phyloP scores from a whole-genome alignment of 2,113 vertebrate species.

The Athene noctua region DNA sequence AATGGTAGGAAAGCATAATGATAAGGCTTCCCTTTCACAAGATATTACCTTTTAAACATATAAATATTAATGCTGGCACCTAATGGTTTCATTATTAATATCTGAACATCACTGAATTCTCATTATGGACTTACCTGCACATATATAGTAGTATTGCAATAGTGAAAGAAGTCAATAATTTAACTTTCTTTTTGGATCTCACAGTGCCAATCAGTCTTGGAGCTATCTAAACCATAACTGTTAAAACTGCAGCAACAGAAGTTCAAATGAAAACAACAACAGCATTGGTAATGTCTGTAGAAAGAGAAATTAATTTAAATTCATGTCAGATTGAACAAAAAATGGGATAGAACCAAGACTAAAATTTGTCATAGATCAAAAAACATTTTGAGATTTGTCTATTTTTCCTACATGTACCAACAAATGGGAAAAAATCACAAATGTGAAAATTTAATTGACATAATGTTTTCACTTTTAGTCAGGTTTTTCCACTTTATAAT shows the following conservation, averaged over 20 bases:
- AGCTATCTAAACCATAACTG: neutral
- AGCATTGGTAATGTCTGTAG: neutral
- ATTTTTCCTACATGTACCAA: neutral
- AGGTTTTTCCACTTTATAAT: neutral
- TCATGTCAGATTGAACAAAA: neutral
- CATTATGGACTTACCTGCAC: neutral
- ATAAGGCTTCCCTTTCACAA: neutral
- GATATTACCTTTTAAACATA: neutral
- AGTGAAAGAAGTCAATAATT: neutral
- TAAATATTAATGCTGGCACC: neutral
- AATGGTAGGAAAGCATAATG: neutral
- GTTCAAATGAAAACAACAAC: neutral
- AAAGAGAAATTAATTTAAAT: neutral
- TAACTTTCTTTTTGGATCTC: neutral
- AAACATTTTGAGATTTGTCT: neutral
- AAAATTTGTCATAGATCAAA: neutral
- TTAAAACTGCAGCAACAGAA: neutral
- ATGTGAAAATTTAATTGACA: neutral
- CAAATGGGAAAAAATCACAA: neutral
- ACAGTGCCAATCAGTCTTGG: neutral
- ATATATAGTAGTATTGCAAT: neutral
- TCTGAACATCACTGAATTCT: neutral
- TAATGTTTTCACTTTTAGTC: neutral
- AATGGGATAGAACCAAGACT: neutral
- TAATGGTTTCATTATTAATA: neutral